Evolutionary conservation across 2,113 vertebrate species (phyloP).

Genomic region (Pangasianodon gigas): DNA sequence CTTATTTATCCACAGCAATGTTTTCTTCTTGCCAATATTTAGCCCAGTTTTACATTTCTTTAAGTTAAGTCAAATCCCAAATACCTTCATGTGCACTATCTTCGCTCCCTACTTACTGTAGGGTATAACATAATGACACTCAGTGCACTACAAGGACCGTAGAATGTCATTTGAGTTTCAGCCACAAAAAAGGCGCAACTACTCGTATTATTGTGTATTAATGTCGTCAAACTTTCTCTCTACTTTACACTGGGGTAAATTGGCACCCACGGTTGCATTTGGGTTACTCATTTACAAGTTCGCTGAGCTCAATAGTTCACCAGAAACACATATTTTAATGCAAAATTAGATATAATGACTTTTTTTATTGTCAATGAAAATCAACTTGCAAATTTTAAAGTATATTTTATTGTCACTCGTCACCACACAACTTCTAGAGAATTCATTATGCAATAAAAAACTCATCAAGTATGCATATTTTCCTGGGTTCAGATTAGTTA

Average conservation of each 20-base stretch:
- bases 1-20: background rate
- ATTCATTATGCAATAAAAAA: background rate
- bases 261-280: background rate
- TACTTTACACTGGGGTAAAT: background rate
- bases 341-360: too few species aligned
- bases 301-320: background rate
- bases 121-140: background rate
- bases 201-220: background rate
- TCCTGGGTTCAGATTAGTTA: background rate
- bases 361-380: too few species aligned
- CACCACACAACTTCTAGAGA: background rate
- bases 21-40: background rate
- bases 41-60: background rate
- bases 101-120: background rate
- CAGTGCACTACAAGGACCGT: too few species aligned
- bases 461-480: background rate
- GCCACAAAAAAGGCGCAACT: background rate
- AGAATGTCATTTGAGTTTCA: too few species aligned
- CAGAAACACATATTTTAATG: too few species aligned
- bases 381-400: too few species aligned
- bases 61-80: background rate
- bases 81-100: background rate
- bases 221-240: background rate
- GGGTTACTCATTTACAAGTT: background rate
- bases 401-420: too few species aligned